Conservation (phyloP, 2,888 invertebrate species). For the Lasius platythorax region DNA sequence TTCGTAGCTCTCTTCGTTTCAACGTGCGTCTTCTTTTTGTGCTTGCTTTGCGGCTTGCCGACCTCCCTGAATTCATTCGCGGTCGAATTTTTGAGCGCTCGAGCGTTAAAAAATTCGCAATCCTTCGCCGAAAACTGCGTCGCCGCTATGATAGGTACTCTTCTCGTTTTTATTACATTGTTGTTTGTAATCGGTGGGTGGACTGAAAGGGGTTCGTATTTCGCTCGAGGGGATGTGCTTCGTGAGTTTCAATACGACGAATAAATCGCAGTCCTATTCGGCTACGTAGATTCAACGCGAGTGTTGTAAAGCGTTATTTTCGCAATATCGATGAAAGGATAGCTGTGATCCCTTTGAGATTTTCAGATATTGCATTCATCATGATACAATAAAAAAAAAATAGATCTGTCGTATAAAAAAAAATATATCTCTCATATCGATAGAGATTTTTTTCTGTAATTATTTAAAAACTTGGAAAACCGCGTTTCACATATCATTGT, state of each 20-base stretch:
- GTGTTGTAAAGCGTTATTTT: conserved; percentile 17
- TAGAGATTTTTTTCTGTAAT: conserved; percentile 11
- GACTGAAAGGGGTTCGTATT: conserved; percentile 18
- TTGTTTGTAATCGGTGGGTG: conserved; percentile 15
- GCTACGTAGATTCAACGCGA: background rate
- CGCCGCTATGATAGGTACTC: background rate
- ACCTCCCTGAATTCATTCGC: conserved; percentile 73
- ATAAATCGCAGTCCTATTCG: conserved; percentile 11
- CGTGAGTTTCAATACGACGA: background rate
- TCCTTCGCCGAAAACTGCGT: conserved; percentile 19
- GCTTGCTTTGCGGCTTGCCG: conserved; percentile 62
- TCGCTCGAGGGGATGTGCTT: background rate
- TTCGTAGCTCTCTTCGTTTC: conserved; percentile 38
- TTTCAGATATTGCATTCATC: background rate
- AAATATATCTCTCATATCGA: background rate
- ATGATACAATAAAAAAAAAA: background rate
- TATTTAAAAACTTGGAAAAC: conserved; percentile 8
- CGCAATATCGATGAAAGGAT: background rate
- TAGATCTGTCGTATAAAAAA: background rate
- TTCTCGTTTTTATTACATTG: conserved; percentile 30
- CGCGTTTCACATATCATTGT: background rate
- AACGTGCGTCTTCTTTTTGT: conserved; percentile 68
- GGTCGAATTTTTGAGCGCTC: conserved; percentile 74
- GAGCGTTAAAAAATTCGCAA: conserved; percentile 66
- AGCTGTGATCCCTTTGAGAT: background rate